A percentile compares a stretch with the other conserved stretches of the same genome.
Evolutionary conservation across 2,888 invertebrate genomes (phyloP).

Genomic region (Cataglyphis altisquamis): DNA sequence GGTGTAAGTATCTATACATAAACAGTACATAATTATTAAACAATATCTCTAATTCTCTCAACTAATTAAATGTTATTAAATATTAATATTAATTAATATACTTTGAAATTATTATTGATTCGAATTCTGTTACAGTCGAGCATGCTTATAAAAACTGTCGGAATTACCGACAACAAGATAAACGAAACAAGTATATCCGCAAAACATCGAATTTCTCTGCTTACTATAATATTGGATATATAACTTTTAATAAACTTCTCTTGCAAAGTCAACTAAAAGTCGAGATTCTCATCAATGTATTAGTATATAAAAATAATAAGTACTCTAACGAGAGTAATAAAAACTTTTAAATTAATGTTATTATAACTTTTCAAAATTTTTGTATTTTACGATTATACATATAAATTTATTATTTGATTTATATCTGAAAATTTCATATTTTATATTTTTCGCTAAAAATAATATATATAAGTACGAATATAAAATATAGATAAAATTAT

Average conservation of each 20-base stretch:
- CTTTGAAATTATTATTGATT: not conserved
- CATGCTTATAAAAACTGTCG: not conserved
- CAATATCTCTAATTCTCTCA: not conserved
- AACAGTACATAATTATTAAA: not conserved
- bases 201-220: conserved; percentile 9
- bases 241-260: conserved; percentile 29
- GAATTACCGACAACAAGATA: conserved; percentile 19
- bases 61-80: conserved; percentile 11
- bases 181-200: conserved; percentile 8
- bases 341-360: conserved; percentile 20
- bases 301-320: conserved; percentile 6
- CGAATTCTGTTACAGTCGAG: not conserved
- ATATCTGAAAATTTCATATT: not conserved
- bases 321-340: not conserved
- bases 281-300: conserved; percentile 18
- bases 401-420: not conserved
- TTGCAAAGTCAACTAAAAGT: conserved; percentile 10
- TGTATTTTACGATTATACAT: not conserved
- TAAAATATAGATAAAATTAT: not conserved
- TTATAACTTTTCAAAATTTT: not conserved
- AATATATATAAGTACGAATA: not conserved
- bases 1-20: conserved; percentile 89
- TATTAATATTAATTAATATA: conserved; percentile 18
- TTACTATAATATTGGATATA: conserved; percentile 19
- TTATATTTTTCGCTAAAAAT: not conserved